Evolutionary conservation across 2,888 invertebrate species (phyloP).

Genomic region (Eupithecia tripunctaria): DNA sequence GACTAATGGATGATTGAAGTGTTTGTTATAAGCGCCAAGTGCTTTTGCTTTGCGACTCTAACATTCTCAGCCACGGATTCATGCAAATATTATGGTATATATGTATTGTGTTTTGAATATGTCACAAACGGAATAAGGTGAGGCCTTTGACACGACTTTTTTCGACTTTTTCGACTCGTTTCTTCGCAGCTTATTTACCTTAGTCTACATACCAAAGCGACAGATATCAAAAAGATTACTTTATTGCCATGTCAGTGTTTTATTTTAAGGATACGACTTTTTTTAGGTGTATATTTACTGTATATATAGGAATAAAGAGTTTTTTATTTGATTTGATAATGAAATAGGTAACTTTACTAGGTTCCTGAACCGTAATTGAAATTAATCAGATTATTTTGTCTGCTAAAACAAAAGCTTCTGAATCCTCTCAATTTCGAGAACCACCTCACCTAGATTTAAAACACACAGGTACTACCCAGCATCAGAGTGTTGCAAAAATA

Average conservation of each 20-base stretch:
- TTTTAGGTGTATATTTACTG: no score
- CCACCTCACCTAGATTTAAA: background rate
- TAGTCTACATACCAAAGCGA: no score
- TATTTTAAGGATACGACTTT: no score
- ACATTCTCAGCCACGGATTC: background rate
- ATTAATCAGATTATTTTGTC: background rate
- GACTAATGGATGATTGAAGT: background rate
- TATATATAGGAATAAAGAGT: no score
- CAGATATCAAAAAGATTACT: no score
- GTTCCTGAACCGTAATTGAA: background rate
- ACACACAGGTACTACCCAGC: background rate
- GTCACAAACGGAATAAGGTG: background rate
- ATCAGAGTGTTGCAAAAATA: background rate
- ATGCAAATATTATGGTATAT: background rate
- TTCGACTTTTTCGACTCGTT: no score
- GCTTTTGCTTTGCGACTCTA: background rate
- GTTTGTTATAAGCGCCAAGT: background rate
- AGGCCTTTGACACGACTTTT: background rate
- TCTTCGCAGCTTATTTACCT: no score
- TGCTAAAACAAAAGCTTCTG: background rate
- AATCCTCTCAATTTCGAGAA: background rate
- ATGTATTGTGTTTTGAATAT: no score
- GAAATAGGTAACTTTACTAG: background rate
- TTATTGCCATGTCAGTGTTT: no score
- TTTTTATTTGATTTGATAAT: background rate